phyloP scores from a whole-genome alignment of 2,797 vertebrate species.

The Peromyscus attwateri region DNA sequence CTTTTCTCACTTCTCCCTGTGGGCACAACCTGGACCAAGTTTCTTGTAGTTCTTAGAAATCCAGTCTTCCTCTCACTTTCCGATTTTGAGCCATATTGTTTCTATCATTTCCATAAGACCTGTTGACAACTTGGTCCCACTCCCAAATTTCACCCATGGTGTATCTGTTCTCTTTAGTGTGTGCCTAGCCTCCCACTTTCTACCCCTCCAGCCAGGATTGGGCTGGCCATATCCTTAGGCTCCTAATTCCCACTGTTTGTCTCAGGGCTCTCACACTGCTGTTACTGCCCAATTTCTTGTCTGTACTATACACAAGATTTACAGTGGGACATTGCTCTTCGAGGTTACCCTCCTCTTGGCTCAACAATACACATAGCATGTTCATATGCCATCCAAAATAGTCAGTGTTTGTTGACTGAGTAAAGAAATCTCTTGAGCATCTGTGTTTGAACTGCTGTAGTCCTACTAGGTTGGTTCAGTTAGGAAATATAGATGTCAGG shows the following conservation, averaged over 20 bases:
- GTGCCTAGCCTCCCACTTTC: background rate
- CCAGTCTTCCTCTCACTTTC: background rate
- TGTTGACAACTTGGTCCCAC: background rate
- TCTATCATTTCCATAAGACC: background rate
- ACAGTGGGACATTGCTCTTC: background rate
- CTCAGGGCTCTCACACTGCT: background rate
- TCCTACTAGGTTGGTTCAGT: background rate
- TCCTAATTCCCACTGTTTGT: background rate
- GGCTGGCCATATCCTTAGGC: background rate
- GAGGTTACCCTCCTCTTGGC: background rate
- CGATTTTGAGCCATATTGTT: constrained; percentile 3
- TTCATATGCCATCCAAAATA: background rate
- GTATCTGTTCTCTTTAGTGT: background rate
- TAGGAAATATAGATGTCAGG: background rate
- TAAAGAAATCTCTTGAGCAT: background rate
- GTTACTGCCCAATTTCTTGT: background rate
- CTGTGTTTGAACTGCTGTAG: background rate
- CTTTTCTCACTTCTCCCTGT: background rate
- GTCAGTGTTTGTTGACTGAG: background rate
- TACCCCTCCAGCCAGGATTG: background rate
- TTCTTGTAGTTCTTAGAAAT: constrained; percentile 54
- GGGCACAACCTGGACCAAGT: background rate
- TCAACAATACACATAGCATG: background rate
- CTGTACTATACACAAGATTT: background rate
- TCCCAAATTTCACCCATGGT: background rate